These are phyloP conservation scores for Hydractinia symbiolongicarpus DNA, from an alignment of 30 jellyfish, hydroid and myxozoan genomes.

Conservation along the genomic window DNA sequence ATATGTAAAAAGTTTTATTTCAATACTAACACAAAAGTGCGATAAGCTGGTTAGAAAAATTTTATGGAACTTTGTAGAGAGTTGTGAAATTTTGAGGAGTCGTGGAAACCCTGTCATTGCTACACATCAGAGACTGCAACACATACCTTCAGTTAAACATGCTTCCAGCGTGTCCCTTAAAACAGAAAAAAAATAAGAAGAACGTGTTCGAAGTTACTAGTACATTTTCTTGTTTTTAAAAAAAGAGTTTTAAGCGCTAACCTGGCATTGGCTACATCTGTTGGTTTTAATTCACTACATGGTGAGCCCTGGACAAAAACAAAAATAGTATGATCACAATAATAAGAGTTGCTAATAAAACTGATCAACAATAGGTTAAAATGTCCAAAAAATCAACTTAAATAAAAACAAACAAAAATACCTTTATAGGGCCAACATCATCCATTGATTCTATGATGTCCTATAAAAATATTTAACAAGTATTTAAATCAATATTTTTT, in stretches of 20 bases:
- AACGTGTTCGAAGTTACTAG: no score
- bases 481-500: neutral
- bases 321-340: neutral
- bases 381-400: neutral
- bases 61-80: no score
- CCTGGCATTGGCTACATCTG: conserved; percentile 25
- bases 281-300: conserved; percentile 1
- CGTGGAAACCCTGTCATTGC: neutral
- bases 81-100: no score
- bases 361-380: no score
- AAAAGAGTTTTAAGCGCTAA: neutral
- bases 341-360: no score
- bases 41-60: neutral
- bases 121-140: neutral
- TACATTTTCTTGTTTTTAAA: no score
- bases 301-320: conserved; percentile 25
- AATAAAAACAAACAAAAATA: neutral
- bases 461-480: neutral
- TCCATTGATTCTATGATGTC: conserved; percentile 34
- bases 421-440: conserved; percentile 31
- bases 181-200: neutral
- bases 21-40: no score
- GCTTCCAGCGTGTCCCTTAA: neutral
- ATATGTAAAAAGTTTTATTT: no score
- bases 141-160: neutral